Evolutionary conservation across 2,113 vertebrate genomes (phyloP), one percentile per base, ranked within the genome.

Genomic region (Chaenogobius annularis): DNA sequence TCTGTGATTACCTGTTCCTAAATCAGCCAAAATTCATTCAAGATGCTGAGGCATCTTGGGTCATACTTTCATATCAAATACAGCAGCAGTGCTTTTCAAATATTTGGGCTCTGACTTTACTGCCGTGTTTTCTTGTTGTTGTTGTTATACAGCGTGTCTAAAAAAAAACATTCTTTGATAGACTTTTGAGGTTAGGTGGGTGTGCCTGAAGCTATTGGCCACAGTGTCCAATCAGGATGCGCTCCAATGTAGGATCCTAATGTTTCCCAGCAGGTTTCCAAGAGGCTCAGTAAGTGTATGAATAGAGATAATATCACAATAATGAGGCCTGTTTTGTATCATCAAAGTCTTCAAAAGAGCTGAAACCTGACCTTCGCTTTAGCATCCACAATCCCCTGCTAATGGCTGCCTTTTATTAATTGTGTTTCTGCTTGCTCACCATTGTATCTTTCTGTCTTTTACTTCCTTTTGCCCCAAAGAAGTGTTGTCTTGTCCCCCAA

Each of bases 281-380:
- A 91, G 89, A 88, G 65, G 88, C 92, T 92, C 90, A 93, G 88
- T 87, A 93, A 93, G 91, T 93, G 93, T 93, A 93, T 94, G 93
- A 94, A 94, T 94, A 89, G 90, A 94, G 93, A 95, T 95, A 93
- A 95, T 94, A 95, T 95, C 93, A 92, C 90, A 85, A 91, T 94
- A 94, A 94, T 94, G 92, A 94, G 88, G 90, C 89, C 93, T 92
- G 93, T 93, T 94, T 94, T 93, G 93, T 93, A 92, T 86, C 92
- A 93, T 93, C 92, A 91, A 92, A 92, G 92, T 93, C 92, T 89
- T 93, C 89, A 92, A 93, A 93, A 93, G 89, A 79, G 88, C 81
- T 92, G 93, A 93, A 94, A 94, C 87, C 85, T 76, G 89, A 94
- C 92, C 92, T 93, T 87, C 87, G 88, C 92, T 88, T 85, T 88